Conservation (phyloP, 35 echinoderm and acorn worm genomes). For the Ptychodera flava region DNA sequence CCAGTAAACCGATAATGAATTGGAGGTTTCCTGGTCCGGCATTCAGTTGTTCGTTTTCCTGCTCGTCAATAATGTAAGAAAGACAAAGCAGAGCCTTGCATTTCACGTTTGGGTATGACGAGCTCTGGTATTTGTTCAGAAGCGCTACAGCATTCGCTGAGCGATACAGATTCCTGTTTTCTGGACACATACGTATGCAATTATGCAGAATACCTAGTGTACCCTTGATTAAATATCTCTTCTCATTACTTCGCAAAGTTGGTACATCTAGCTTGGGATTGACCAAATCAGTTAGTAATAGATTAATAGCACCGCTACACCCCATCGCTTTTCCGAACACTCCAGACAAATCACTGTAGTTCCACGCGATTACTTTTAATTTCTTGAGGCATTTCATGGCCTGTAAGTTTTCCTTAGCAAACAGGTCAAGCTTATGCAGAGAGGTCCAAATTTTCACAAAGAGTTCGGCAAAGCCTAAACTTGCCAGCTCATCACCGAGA, state of each 20-base stretch:
- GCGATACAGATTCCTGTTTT: conserved; percentile 38
- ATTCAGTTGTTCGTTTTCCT: conserved; percentile 44
- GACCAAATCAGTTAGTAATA: conserved; percentile 54
- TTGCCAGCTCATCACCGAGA: conserved; percentile 27
- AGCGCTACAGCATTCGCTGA: conserved; percentile 27
- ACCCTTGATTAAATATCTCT: conserved; percentile 53
- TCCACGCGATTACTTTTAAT: conserved; percentile 59
- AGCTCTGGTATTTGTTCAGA: conserved; percentile 21
- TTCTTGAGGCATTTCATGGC: conserved; percentile 47
- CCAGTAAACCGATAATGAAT: conserved; percentile 70
- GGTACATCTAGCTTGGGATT: conserved; percentile 52
- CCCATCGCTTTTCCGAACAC: conserved; percentile 35
- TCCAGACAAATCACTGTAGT: conserved; percentile 60
- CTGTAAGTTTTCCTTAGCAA: conserved; percentile 35
- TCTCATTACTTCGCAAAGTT: conserved; percentile 44
- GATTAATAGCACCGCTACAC: conserved; percentile 23
- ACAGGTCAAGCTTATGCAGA: conserved; percentile 41
- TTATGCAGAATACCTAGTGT: conserved; percentile 72
- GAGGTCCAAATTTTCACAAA: conserved; percentile 32
- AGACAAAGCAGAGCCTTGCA: conserved; percentile 50
- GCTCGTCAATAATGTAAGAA: conserved; percentile 50
- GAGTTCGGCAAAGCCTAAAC: conserved; percentile 31
- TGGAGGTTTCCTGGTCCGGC: conserved; percentile 38
- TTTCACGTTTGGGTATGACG: conserved; percentile 62
- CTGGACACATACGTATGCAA: conserved; percentile 27